Evolutionary conservation across 1,140 invertebrate genomes (phyloP).

Genomic region (Cydia pomonella): DNA sequence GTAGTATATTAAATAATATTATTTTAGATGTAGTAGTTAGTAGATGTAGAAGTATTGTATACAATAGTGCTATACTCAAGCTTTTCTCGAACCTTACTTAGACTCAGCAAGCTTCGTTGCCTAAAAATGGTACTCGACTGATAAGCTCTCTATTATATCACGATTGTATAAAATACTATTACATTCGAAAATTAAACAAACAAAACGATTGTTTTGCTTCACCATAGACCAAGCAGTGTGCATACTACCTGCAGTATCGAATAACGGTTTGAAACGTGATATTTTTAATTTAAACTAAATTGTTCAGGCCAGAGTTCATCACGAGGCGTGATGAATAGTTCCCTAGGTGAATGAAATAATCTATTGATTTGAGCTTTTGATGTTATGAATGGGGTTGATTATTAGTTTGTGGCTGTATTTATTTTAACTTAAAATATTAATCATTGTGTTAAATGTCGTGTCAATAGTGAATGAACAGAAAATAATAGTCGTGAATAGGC

Average conservation of each 20-base stretch:
- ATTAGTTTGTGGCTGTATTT: background rate
- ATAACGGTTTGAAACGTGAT: conserved; percentile 28
- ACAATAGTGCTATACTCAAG: too few relatives aligned
- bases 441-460: too few relatives aligned
- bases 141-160: too few relatives aligned
- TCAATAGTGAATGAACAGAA: background rate
- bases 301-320: conserved; percentile 15
- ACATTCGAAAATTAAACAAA: conserved; percentile 4
- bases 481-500: background rate
- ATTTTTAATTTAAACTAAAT: conserved; percentile 32
- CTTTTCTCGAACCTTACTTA: too few relatives aligned
- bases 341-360: background rate
- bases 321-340: background rate
- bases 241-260: conserved; percentile 11
- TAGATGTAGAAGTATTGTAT: too few relatives aligned
- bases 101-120: too few relatives aligned
- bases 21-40: too few relatives aligned
- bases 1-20: too few relatives aligned
- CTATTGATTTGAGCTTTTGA: background rate
- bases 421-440: background rate
- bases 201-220: background rate
- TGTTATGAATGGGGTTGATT: conserved; percentile 1
- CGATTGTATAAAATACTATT: too few relatives aligned
- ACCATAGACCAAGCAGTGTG: background rate
- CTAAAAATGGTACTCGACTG: too few relatives aligned